These are phyloP conservation scores for Copidosoma floridanum DNA, from an alignment of 1,140 invertebrate species.

Conservation along the genomic window DNA sequence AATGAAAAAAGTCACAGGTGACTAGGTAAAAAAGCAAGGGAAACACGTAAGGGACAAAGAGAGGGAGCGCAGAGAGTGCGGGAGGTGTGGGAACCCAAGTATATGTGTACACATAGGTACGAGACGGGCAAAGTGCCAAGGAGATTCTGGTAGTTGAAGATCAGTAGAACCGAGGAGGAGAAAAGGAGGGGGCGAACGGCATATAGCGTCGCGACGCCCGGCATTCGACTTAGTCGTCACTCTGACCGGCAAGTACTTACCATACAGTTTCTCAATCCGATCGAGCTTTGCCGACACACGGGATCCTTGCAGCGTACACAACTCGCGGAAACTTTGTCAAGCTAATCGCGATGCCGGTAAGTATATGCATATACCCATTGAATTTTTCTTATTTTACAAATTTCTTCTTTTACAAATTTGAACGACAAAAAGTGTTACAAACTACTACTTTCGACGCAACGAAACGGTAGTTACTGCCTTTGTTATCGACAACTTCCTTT, in stretches of 20 bases:
- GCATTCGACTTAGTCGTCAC: constrained; percentile 50
- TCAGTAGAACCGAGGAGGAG: constrained; percentile 32
- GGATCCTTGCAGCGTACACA: too few species aligned
- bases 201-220: constrained; percentile 54
- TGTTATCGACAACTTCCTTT: not conserved
- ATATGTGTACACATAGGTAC: too few species aligned
- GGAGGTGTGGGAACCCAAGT: constrained; percentile 54
- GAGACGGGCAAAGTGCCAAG: constrained; percentile 47
- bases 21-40: too few species aligned
- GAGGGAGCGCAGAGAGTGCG: constrained; percentile 11
- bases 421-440: not conserved
- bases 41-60: not conserved
- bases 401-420: not conserved
- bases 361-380: constrained; percentile 33
- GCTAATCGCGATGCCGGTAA: constrained; percentile 47
- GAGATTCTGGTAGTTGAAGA: constrained; percentile 42
- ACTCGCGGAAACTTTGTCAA: too few species aligned
- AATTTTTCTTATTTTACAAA: not conserved
- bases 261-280: too few species aligned
- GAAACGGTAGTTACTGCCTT: not conserved
- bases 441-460: not conserved
- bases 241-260: too few species aligned
- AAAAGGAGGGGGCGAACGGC: constrained; percentile 48
- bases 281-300: too few species aligned
- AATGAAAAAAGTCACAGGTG: too few species aligned